Base-by-base conservation (phyloP, 1,140 invertebrate genomes). In the Goniozus legneri region DNA sequence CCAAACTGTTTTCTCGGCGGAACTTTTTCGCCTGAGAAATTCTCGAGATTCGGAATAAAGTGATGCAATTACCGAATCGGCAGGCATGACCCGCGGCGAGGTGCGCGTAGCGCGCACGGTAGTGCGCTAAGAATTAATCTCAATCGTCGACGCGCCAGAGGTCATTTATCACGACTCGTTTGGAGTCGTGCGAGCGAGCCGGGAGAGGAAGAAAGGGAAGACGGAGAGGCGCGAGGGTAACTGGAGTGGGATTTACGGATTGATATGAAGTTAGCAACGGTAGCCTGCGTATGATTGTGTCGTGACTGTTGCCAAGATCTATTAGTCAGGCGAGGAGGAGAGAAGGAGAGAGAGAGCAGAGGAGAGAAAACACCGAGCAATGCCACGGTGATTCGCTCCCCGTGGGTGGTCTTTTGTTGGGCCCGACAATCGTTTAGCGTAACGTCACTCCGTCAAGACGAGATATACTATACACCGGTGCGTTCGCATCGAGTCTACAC, bases 61-160 rank as follows among this genome's bases (percentile, higher is more conserved):
- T n/a, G n/a, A n/a, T n/a, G n/a, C n/a, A n/a, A n/a, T n/a, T n/a
- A n/a, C n/a, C n/a, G n/a, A n/a, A n/a, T n/a, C n/a, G n/a, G n/a
- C n/a, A n/a, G n/a, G 42, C 41, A 39, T 45, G 56, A 58, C 36
- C 34, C 47, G 45, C 47, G 53, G 39, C 36, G 49, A 39, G 32
- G n/a, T n/a, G n/a, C n/a, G n/a, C n/a, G n/a, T n/a, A n/a, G n/a
- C n/a, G n/a, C n/a, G n/a, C n/a, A n/a, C n/a, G n/a, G n/a, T n/a
- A n/a, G n/a, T n/a, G n/a, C n/a, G n/a, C n/a, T n/a, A n/a, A n/a
- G 56, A 65, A 67, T 67, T 67, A 67, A 67, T 67, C 65, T 67
- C 62, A 66, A 67, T 67, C 55, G 57, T 60, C 44, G 54, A 19
- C 33, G 44, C 46, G 40, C 19, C 39, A 30, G 22, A 41, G 49